phyloP scores from a whole-genome alignment of 2,113 vertebrate species.

The Takifugu flavidus region DNA sequence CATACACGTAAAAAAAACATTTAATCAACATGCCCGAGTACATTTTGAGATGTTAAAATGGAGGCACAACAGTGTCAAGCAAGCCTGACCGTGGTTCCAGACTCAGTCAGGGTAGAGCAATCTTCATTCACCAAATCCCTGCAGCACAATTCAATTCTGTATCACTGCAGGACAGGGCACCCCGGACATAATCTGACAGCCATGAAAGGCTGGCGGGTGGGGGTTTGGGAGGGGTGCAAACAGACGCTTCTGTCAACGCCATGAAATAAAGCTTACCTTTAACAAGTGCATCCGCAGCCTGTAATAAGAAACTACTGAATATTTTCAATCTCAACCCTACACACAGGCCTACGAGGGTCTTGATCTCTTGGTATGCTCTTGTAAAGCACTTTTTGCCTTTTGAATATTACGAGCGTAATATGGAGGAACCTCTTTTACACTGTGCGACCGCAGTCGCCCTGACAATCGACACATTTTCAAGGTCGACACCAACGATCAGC shows the following conservation, averaged over 20 bases:
- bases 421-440: too few species aligned
- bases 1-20: constrained; percentile 10
- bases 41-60: constrained; percentile 38
- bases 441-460: too few species aligned
- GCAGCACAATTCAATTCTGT: constrained; percentile 65
- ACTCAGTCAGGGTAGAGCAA: constrained; percentile 36
- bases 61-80: constrained; percentile 34
- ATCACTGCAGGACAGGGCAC: constrained; percentile 52
- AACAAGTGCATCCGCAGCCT: background rate
- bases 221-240: constrained; percentile 10
- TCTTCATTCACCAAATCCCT: constrained; percentile 57
- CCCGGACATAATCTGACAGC: constrained; percentile 47
- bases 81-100: constrained; percentile 27
- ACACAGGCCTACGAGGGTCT: background rate
- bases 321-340: background rate
- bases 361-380: background rate
- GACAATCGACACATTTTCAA: too few species aligned
- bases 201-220: constrained; percentile 44
- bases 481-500: too few species aligned
- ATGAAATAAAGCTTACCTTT: constrained; percentile 22
- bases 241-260: constrained; percentile 19
- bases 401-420: too few species aligned
- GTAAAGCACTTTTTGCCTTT: background rate
- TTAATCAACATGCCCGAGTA: constrained; percentile 20
- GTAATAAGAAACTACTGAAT: background rate